Percentiles rank a stretch among this genome's conserved stretches.
These are phyloP conservation scores for Neuroterus valhalla DNA, from an alignment of 1,140 invertebrate species.

Conservation along the genomic window DNA sequence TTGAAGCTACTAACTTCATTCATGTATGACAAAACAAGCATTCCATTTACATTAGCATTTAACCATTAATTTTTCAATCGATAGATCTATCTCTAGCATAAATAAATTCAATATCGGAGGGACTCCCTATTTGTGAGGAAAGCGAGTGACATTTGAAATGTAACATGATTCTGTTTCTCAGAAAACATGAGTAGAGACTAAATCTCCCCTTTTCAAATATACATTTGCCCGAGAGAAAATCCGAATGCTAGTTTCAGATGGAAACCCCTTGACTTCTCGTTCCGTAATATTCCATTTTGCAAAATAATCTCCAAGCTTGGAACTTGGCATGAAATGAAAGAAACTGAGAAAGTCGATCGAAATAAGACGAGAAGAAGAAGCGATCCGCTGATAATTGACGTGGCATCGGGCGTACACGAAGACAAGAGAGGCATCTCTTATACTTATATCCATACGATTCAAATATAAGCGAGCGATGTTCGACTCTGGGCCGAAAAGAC, in stretches of 20 bases:
- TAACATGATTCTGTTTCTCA: constrained; percentile 9
- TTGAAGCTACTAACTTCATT: too few species aligned
- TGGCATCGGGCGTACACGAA: constrained; percentile 54
- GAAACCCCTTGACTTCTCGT: background rate
- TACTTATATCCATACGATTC: constrained; percentile 56
- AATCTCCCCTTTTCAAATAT: constrained; percentile 19
- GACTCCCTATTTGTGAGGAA: background rate
- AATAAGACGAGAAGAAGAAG: constrained; percentile 46
- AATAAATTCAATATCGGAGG: constrained; percentile 27
- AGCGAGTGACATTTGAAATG: background rate
- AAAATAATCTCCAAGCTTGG: constrained; percentile 1
- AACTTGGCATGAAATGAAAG: too few species aligned
- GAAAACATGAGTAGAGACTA: background rate
- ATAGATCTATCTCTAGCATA: background rate
- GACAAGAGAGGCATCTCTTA: constrained; percentile 48
- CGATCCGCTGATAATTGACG: constrained; percentile 59
- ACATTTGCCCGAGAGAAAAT: background rate
- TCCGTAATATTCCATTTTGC: constrained; percentile 12
- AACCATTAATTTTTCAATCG: background rate
- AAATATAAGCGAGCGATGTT: constrained; percentile 58
- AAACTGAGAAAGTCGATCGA: background rate
- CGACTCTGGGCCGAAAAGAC: constrained; percentile 64
- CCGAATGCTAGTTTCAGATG: constrained; percentile 12
- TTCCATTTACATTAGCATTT: background rate
- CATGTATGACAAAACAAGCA: background rate